These are phyloP conservation scores for Monodelphis domestica DNA, from an alignment of 2,797 vertebrate species.

Conservation along the genomic window DNA sequence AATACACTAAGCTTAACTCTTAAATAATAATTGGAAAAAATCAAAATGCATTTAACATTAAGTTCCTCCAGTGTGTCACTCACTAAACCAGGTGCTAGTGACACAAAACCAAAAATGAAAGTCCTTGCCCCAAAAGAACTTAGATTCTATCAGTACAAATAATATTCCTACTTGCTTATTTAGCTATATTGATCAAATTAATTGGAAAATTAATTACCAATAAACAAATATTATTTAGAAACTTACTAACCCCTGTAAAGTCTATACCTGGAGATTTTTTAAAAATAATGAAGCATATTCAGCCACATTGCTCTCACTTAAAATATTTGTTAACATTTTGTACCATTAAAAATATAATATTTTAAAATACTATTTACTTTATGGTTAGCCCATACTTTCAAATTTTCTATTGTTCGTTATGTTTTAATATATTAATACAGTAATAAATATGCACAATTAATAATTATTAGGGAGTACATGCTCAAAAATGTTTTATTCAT, in stretches of 20 bases:
- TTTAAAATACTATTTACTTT: background rate
- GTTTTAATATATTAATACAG: background rate
- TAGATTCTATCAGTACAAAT: background rate
- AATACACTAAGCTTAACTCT: background rate
- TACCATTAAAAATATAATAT: background rate
- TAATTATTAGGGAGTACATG: background rate
- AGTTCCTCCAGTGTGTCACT: background rate
- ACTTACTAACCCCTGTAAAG: background rate
- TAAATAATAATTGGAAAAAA: background rate
- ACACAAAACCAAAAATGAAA: background rate
- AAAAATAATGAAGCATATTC: background rate
- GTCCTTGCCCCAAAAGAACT: background rate
- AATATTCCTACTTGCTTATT: background rate
- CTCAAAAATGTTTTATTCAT: background rate
- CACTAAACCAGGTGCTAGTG: background rate
- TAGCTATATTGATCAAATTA: background rate
- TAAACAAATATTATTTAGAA: background rate
- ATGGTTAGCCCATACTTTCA: background rate
- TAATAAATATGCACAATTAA: background rate
- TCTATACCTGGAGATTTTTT: background rate
- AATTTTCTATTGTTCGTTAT: background rate
- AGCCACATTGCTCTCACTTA: background rate
- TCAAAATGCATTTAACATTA: background rate
- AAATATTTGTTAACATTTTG: background rate
- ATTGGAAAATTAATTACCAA: background rate